Evolutionary conservation across 1,140 invertebrate genomes (phyloP).

Genomic region (Babylonia areolata): DNA sequence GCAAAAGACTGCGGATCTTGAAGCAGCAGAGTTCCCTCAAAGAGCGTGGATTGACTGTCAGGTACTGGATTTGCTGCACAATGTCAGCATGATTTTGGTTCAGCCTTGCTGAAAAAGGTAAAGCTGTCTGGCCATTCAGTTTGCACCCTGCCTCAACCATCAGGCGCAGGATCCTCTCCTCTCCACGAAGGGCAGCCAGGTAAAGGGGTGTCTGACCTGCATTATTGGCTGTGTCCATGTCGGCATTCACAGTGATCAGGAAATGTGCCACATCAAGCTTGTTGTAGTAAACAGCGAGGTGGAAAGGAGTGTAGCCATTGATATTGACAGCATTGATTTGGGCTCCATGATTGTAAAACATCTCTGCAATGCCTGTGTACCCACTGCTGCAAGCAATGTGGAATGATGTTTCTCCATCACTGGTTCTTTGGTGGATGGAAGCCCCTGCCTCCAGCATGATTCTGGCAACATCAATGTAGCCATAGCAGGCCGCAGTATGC

Average conservation of each 20-base stretch:
- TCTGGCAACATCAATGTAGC: conserved; percentile 59
- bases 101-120: conserved; percentile 42
- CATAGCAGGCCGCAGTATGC: conserved; percentile 69
- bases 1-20: conserved; percentile 14
- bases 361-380: conserved; percentile 54
- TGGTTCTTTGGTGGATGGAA: conserved; percentile 52
- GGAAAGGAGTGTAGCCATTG: conserved; percentile 67
- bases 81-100: neutral
- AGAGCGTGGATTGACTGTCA: conserved; percentile 24
- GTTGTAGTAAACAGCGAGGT: conserved; percentile 63
- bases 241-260: conserved; percentile 57
- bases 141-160: conserved; percentile 58
- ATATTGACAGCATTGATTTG: conserved; percentile 54
- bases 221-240: conserved; percentile 53
- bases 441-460: conserved; percentile 56
- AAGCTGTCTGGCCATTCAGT: conserved; percentile 44
- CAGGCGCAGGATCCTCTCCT: conserved; percentile 44
- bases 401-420: conserved; percentile 59
- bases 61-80: neutral
- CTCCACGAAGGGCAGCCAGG: conserved; percentile 52
- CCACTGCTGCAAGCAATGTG: conserved; percentile 66
- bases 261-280: conserved; percentile 58
- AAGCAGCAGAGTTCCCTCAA: conserved; percentile 28
- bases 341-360: conserved; percentile 51
- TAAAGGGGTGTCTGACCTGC: conserved; percentile 56